These are phyloP conservation scores for Sipha maydis DNA, from an alignment of 2,888 invertebrate species.

Conservation along the genomic window DNA sequence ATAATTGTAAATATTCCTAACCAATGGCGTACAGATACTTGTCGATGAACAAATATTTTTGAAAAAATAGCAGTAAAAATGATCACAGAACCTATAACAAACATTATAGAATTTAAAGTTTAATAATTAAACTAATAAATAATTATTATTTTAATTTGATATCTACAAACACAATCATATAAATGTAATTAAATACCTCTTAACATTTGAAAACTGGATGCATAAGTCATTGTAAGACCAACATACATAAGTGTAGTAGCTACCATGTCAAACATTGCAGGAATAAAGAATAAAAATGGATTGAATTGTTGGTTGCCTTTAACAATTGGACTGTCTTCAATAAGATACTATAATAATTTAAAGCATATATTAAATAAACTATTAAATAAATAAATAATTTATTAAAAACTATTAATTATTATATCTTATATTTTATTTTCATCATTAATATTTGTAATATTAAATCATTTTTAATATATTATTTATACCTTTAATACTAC, in stretches of 20 bases:
- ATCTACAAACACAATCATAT: background rate
- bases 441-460: too few relatives aligned
- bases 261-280: constrained; percentile 89
- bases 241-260: constrained; percentile 92
- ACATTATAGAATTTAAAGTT: constrained; percentile 1
- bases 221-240: constrained; percentile 89
- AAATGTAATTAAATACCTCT: constrained; percentile 72
- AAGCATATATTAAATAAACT: too few relatives aligned
- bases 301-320: constrained; percentile 81
- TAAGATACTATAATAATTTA: constrained; percentile 67
- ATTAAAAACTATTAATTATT: too few relatives aligned
- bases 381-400: background rate
- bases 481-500: too few relatives aligned
- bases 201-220: constrained; percentile 96
- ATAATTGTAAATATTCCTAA: constrained; percentile 79
- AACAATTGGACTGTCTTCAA: constrained; percentile 73
- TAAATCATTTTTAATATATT: too few relatives aligned
- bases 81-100: constrained; percentile 78
- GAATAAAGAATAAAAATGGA: constrained; percentile 82
- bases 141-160: background rate
- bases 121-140: too few relatives aligned
- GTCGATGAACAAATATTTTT: constrained; percentile 79
- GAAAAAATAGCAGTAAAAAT: constrained; percentile 89
- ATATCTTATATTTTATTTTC: too few relatives aligned
- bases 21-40: constrained; percentile 78